These are phyloP conservation scores for Phodopus roborovskii DNA, from an alignment of 2,113 vertebrate genomes.

Conservation along the genomic window DNA sequence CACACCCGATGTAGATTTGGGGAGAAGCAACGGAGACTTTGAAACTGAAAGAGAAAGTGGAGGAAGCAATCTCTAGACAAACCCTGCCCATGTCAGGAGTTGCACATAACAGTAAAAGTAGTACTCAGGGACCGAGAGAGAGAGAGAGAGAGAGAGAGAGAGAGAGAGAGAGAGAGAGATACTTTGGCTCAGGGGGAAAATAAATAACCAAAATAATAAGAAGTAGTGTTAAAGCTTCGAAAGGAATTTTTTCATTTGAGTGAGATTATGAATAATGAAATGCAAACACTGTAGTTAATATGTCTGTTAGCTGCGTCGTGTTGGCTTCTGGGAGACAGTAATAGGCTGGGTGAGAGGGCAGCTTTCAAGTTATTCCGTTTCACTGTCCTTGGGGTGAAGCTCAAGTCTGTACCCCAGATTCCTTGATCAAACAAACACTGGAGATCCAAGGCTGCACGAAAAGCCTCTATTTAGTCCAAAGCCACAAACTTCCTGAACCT, in stretches of 20 bases:
- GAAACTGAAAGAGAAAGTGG: constrained; percentile 27
- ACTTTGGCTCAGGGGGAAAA: constrained; percentile 2
- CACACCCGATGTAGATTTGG: constrained; percentile 9
- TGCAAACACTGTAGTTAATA: constrained; percentile 68
- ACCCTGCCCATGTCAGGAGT: background rate
- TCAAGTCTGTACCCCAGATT: constrained; percentile 26
- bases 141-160: background rate
- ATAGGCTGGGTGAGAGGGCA: background rate
- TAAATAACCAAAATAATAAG: constrained; percentile 54
- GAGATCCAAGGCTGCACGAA: background rate
- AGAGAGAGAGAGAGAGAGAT: background rate
- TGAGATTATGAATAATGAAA: constrained; percentile 78
- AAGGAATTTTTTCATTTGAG: constrained; percentile 80
- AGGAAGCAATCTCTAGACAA: constrained; percentile 14
- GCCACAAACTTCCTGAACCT: constrained; percentile 55
- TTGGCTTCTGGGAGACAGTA: constrained; percentile 48
- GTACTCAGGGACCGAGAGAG: background rate
- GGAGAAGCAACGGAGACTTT: constrained; percentile 52
- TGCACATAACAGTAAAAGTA: background rate
- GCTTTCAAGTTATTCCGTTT: constrained; percentile 5
- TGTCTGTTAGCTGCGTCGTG: constrained; percentile 50
- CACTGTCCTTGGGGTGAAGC: background rate
- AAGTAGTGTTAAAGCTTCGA: constrained; percentile 65
- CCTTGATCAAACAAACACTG: constrained; percentile 33
- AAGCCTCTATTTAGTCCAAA: constrained; percentile 18